Base-by-base conservation (phyloP, 2,113 vertebrate species). In the Oryzias woworae region DNA sequence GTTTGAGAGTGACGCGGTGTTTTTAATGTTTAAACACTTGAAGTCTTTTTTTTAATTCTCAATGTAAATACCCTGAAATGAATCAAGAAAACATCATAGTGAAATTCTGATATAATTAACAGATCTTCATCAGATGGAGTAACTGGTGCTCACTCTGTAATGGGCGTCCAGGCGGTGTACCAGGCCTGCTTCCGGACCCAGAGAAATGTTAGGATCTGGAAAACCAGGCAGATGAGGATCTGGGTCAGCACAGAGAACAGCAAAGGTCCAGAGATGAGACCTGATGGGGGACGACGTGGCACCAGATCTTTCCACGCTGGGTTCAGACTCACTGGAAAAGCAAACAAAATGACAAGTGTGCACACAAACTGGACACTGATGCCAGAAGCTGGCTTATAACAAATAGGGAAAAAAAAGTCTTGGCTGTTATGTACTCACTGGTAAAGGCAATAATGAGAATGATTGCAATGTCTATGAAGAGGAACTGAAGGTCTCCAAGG, bases 401-500 rank as follows among this genome's bases (percentile, higher is more conserved):
- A 49, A 41, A 4, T 15, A 23, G 20, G n/a, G 36, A 8, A 7
- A 0, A 18, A 0, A 15, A 12, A 48, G 4, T 0, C 2, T 22
- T 3, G 8, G 0, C 18, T 16, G 15, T 23, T 8, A 44, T 58
- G 41, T 46, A 96, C 97, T 97, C 86, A 99, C 97, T 99, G 71
- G 97, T 99, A 83, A 99, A 98, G 60, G 96, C 97, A 73, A 98
- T 90, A 31, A 98, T 82, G 75, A 98, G 89, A 84, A 99, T 99
- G 91, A 99, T 96, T 69, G 94, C 95, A 73, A 99, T 91, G 80
- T 98, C 97, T 26, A 98, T 98, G 83, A 99, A 99, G 80, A 99
- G 96, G 88, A 99, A 99, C 90, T 99, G 97, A 79, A 97, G 96
- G 53, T 98, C 97, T 77, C 97, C 97, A 47, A 99, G 85, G 85